Evolutionary conservation across 2,888 invertebrate species (phyloP).

Genomic region (Lysandra bellargus): DNA sequence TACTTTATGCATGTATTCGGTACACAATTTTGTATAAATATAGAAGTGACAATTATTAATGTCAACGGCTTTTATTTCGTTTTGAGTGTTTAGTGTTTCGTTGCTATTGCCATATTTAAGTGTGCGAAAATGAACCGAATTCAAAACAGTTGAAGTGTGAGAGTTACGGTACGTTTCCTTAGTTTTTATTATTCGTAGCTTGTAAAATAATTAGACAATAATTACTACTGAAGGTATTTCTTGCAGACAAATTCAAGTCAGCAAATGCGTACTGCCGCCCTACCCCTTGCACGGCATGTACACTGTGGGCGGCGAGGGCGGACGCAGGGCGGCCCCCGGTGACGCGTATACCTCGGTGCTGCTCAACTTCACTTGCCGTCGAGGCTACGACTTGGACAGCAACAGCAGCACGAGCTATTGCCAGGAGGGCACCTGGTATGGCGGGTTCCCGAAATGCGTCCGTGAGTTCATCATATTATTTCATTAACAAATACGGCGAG

Average conservation of each 20-base stretch:
- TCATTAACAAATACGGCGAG: no score
- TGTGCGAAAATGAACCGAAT: no score
- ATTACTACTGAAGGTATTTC: constrained; percentile 10
- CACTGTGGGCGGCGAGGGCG: constrained; percentile 43
- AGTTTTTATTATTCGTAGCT: no score
- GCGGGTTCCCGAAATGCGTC: constrained; percentile 45
- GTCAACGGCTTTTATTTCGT: no score
- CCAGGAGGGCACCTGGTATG: constrained; percentile 52
- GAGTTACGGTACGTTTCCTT: no score
- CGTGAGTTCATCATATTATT: constrained; percentile 46
- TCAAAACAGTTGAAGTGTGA: neutral
- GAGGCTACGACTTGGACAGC: constrained; percentile 50
- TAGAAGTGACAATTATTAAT: no score
- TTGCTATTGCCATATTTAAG: no score
- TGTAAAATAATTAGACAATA: neutral
- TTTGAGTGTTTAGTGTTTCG: no score
- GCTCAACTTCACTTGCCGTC: constrained; percentile 54
- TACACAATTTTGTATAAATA: no score
- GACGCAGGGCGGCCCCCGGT: constrained; percentile 46
- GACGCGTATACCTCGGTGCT: constrained; percentile 46
- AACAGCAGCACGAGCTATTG: constrained; percentile 46
- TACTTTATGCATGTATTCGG: no score
- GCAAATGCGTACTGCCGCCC: constrained; percentile 53
- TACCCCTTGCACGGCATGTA: constrained; percentile 58
- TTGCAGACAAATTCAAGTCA: constrained; percentile 43